Evolutionary conservation across 2,888 invertebrate species (phyloP), one percentile per base, ranked within the genome.

Genomic region (Oscheius sp.): DNA sequence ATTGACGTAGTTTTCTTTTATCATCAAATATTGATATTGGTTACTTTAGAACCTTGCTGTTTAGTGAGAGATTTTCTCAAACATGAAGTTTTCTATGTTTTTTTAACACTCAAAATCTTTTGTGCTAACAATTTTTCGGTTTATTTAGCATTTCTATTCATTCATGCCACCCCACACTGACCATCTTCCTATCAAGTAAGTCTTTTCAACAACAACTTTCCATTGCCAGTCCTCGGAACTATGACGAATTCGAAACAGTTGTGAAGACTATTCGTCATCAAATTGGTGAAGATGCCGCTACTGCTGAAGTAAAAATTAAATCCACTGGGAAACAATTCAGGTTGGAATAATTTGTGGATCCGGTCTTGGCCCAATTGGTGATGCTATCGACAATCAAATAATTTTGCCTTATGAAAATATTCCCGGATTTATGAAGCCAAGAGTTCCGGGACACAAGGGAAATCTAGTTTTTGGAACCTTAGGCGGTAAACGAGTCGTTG

Each of bases 321-420:
- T 28, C 6, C 20, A 57, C 22, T 26, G 14, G 6, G n/a, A n/a
- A 22, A 8, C 1, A 36, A n/a, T 56, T 62, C 32, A 70, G 51
- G 91, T 97, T 82, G 96, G 94, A 61, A 93, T 97, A 74, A 94
- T 97, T 83, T 97, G 96, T 88, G 97, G 97, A 56, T 94, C 95
- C 45, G 97, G 97, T 85, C 90, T 94, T 88, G 93, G 80, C 14
- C 67, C 66, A 77, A 49, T 88, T 81, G 87, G 84, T 72, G 73
- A 75, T 86, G 94, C 95, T 0, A 89, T 92, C 20, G 94, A 94
- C n/a, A 68, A 83, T 17, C 54, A 77, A 32, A 32, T 61, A 38
- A 28, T 76, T 68, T 91, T 97, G 83, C 91, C 92, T 0, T 97
- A 96, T 86, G 91, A 91, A 82, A 91, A 91, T 12, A 95, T 98